Evolutionary conservation across 1,140 invertebrate genomes (phyloP).

Genomic region (Phenacoccus solenopsis): DNA sequence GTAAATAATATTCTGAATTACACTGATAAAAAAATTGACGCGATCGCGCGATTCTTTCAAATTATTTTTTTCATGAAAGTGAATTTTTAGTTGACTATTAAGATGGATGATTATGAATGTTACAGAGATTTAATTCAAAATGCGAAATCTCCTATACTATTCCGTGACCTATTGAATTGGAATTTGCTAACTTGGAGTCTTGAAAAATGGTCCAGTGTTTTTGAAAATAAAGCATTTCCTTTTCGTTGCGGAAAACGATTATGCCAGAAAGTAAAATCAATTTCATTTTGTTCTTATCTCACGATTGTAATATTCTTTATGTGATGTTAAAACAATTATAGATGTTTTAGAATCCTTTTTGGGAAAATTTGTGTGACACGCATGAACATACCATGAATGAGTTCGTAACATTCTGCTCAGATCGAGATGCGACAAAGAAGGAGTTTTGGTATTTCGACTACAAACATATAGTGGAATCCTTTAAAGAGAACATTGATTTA

Average conservation of each 20-base stretch:
- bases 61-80: neutral
- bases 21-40: too few species aligned
- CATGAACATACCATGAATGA: constrained; percentile 44
- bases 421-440: constrained; percentile 31
- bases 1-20: too few species aligned
- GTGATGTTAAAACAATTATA: too few species aligned
- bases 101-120: neutral
- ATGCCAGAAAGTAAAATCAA: constrained; percentile 18
- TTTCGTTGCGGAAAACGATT: constrained; percentile 20
- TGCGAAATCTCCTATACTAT: constrained; percentile 10
- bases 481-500: constrained; percentile 45
- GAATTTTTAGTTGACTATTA: neutral
- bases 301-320: constrained; percentile 6
- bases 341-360: constrained; percentile 52
- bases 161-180: constrained; percentile 19
- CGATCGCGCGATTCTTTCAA: too few species aligned
- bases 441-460: constrained; percentile 75
- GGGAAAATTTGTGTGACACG: constrained; percentile 51
- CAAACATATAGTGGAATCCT: constrained; percentile 61
- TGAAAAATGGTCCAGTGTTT: constrained; percentile 19
- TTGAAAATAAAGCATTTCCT: constrained; percentile 13
- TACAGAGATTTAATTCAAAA: constrained; percentile 13
- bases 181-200: constrained; percentile 18
- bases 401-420: constrained; percentile 40
- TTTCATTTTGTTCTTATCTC: neutral